Conservation (phyloP, 2,888 invertebrate species). For the Heliconius charithonia region DNA sequence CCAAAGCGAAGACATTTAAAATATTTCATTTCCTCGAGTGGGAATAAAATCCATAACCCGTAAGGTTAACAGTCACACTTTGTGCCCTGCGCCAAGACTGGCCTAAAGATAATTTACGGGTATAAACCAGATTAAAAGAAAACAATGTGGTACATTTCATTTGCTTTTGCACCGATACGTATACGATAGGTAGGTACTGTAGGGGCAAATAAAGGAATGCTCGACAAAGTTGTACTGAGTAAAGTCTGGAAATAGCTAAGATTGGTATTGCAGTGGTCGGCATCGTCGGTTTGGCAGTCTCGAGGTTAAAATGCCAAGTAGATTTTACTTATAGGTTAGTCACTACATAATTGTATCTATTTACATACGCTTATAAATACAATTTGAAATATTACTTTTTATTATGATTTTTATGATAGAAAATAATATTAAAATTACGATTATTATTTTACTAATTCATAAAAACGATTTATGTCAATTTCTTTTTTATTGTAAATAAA, state of each 20-base stretch:
- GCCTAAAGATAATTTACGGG: too few relatives aligned
- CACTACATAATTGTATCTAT: neutral
- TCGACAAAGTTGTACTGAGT: slow-evolving; percentile 16
- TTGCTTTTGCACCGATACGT: neutral
- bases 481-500: too few relatives aligned
- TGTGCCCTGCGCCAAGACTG: too few relatives aligned
- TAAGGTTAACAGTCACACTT: too few relatives aligned
- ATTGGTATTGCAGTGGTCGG: slow-evolving; percentile 7
- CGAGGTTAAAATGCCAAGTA: neutral
- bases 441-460: too few relatives aligned
- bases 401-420: neutral
- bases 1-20: too few relatives aligned
- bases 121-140: neutral
- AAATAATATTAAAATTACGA: too few relatives aligned
- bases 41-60: too few relatives aligned
- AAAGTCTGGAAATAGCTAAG: slow-evolving; percentile 22
- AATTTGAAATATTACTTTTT: neutral
- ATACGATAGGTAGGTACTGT: neutral
- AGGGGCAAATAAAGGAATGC: neutral
- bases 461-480: too few relatives aligned
- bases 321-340: neutral
- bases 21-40: too few relatives aligned
- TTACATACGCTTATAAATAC: neutral
- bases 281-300: neutral
- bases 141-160: neutral